These are phyloP conservation scores for Drosophila longiperda DNA, from an alignment of 2,888 invertebrate genomes.

Conservation along the genomic window DNA sequence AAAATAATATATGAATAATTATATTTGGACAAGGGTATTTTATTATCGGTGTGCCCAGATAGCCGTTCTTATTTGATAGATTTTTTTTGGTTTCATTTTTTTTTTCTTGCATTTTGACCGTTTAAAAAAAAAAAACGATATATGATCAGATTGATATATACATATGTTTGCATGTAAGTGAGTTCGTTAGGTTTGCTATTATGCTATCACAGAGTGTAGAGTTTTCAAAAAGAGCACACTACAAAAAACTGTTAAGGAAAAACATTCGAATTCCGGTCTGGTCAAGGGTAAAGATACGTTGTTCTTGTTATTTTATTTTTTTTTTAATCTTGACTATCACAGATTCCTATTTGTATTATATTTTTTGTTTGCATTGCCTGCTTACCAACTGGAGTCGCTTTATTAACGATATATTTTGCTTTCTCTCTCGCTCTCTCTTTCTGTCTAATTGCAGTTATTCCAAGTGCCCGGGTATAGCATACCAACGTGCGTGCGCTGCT, in stretches of 20 bases:
- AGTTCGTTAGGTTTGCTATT: background rate
- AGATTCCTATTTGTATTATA: constrained; percentile 39
- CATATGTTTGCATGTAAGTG: background rate
- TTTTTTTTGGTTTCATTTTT: background rate
- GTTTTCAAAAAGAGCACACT: background rate
- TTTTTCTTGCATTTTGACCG: background rate
- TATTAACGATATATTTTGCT: constrained; percentile 33
- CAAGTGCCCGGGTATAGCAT: constrained; percentile 85
- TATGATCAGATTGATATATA: background rate
- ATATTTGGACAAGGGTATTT: background rate
- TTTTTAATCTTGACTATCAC: constrained; percentile 32
- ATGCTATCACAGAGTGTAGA: background rate
- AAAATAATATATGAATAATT: background rate
- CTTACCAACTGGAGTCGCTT: constrained; percentile 31
- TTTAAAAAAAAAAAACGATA: background rate
- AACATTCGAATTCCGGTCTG: background rate
- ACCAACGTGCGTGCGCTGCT: constrained; percentile 85
- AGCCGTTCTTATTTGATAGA: background rate
- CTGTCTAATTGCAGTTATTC: constrained; percentile 78
- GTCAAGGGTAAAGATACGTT: background rate
- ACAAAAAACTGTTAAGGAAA: background rate
- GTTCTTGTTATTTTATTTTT: constrained; percentile 25
- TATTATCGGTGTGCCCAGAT: background rate
- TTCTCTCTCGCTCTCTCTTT: constrained; percentile 4
- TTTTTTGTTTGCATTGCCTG: constrained; percentile 17